Evolutionary conservation across 2,113 vertebrate genomes (phyloP).

Genomic region (Gavialis gangeticus): DNA sequence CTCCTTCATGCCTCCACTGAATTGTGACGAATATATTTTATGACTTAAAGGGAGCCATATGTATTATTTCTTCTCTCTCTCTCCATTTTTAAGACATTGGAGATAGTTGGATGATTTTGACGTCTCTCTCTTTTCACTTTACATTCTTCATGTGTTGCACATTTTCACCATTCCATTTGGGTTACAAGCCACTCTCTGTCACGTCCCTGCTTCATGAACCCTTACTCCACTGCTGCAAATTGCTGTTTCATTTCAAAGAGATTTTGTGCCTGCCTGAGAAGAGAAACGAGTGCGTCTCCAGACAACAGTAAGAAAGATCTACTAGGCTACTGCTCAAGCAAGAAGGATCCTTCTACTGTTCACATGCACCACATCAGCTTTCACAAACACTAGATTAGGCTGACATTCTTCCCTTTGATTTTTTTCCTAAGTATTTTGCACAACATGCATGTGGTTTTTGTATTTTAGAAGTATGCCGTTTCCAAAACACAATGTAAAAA

Average conservation of each 20-base stretch:
- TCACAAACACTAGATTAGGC: neutral
- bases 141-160: slow-evolving; percentile 62
- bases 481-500: neutral
- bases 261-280: slow-evolving; percentile 20
- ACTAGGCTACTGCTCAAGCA: neutral
- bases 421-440: neutral
- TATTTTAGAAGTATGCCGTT: neutral
- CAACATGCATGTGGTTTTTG: neutral
- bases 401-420: neutral
- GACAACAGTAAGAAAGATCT: neutral
- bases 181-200: slow-evolving; percentile 53
- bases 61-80: slow-evolving; percentile 37
- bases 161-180: slow-evolving; percentile 67
- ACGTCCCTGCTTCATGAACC: slow-evolving; percentile 43
- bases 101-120: slow-evolving; percentile 58
- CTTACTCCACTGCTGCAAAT: neutral
- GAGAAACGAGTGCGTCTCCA: slow-evolving; percentile 47
- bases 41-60: slow-evolving; percentile 50
- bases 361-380: neutral
- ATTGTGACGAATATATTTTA: slow-evolving; percentile 21
- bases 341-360: neutral
- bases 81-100: slow-evolving; percentile 55
- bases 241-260: slow-evolving; percentile 47
- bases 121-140: slow-evolving; percentile 45
- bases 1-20: slow-evolving; percentile 44